Evolutionary conservation across 92 coral and sea anemone genomes (phyloP).

Genomic region (Nematostella vectensis): DNA sequence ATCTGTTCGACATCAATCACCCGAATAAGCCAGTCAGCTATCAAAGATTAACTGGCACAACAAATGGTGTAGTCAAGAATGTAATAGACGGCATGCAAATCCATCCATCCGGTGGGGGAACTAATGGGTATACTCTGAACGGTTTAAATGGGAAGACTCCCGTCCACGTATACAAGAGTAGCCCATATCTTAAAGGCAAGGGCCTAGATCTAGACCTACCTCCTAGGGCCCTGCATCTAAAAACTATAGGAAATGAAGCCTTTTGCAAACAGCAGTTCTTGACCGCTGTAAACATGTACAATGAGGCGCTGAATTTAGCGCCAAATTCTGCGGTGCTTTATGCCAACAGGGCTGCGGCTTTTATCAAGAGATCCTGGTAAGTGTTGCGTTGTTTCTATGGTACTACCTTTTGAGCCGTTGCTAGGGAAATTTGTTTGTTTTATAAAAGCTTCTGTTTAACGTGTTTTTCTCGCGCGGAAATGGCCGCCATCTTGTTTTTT

Average conservation of each 20-base stretch:
- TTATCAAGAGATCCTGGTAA: conserved; percentile 90
- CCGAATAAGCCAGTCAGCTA: conserved; percentile 50
- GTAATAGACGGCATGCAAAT: conserved; percentile 27
- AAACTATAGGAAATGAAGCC: conserved; percentile 79
- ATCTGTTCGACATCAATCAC: conserved; percentile 68
- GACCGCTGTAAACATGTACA: conserved; percentile 91
- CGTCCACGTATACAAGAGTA: conserved; percentile 12
- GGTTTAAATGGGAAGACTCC: conserved; percentile 59
- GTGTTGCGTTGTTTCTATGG: too few species aligned
- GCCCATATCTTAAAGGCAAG: conserved; percentile 17
- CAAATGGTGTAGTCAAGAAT: conserved; percentile 60
- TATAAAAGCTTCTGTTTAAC: too few species aligned
- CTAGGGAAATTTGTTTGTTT: too few species aligned
- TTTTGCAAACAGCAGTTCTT: conserved; percentile 91
- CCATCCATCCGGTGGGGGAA: conserved; percentile 41
- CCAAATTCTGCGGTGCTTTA: conserved; percentile 79
- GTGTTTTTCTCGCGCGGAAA: too few species aligned
- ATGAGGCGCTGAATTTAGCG: conserved; percentile 77
- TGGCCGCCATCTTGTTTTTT: too few species aligned
- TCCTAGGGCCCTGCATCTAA: conserved; percentile 68
- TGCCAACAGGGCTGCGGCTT: conserved; percentile 98
- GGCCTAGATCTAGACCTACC: conserved; percentile 36
- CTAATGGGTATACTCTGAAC: conserved; percentile 74
- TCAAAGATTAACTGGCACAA: conserved; percentile 35
- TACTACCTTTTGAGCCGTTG: too few species aligned